Conservation (phyloP, 2,888 invertebrate genomes). For the Cerceris rybyensis region DNA sequence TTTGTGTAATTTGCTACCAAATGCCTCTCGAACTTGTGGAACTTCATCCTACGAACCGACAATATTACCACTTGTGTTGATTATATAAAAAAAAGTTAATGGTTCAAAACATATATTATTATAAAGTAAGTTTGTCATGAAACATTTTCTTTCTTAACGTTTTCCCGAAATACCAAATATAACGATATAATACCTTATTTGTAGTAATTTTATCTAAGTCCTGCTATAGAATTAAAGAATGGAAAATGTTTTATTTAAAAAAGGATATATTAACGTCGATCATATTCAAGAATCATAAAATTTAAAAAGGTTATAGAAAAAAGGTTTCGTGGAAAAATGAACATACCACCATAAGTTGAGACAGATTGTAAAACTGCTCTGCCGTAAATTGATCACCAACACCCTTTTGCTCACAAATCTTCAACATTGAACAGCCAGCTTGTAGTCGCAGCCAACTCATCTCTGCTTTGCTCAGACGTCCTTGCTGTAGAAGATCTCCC, state of each 20-base stretch:
- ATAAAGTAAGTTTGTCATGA: too few relatives aligned
- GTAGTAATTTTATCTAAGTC: neutral
- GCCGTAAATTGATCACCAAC: conserved; percentile 97
- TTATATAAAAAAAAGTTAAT: neutral
- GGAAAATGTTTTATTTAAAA: conserved; percentile 3
- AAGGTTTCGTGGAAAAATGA: conserved; percentile 12
- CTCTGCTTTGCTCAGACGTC: conserved; percentile 91
- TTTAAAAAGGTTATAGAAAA: neutral
- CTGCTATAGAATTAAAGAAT: conserved; percentile 11
- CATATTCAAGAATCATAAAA: neutral
- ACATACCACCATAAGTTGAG: conserved; percentile 93
- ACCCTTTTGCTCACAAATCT: conserved; percentile 97
- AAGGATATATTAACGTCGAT: conserved; percentile 14
- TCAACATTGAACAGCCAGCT: conserved; percentile 97
- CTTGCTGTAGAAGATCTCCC: conserved; percentile 92
- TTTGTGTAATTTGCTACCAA: conserved; percentile 96
- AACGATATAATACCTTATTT: neutral
- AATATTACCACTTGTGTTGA: neutral
- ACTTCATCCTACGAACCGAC: conserved; percentile 86
- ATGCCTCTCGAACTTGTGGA: conserved; percentile 93
- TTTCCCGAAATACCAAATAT: neutral
- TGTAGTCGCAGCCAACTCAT: conserved; percentile 96
- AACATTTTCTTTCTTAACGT: too few relatives aligned
- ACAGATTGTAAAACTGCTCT: conserved; percentile 96
- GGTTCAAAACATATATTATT: too few relatives aligned